phyloP scores from a whole-genome alignment of 2,113 vertebrate genomes.

The Osmerus eperlanus region DNA sequence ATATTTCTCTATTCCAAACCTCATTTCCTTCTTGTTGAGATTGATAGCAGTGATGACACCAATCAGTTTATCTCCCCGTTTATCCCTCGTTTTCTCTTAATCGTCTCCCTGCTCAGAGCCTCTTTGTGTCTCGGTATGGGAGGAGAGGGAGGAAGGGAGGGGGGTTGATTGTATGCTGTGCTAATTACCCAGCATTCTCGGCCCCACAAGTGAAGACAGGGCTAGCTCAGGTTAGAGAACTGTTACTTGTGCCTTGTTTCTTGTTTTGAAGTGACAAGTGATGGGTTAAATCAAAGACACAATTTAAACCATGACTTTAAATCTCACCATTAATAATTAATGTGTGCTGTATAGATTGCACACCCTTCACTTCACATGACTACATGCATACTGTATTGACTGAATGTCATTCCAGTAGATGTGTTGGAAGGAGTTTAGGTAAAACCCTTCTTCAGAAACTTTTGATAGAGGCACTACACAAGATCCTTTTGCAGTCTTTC shows the following conservation, averaged over 20 bases:
- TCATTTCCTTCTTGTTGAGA: conserved; percentile 78
- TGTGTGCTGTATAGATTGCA: no score
- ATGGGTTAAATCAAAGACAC: neutral
- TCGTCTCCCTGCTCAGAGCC: conserved; percentile 54
- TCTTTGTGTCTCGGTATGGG: conserved; percentile 58
- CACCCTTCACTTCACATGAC: no score
- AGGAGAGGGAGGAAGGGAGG: conserved; percentile 11
- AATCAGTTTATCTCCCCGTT: conserved; percentile 80
- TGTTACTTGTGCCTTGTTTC: no score
- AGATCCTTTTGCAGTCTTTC: no score
- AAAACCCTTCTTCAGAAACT: no score
- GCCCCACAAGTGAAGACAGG: conserved; percentile 52
- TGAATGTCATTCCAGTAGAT: no score
- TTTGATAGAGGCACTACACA: no score
- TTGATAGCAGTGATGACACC: conserved; percentile 80
- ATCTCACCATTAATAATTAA: no score
- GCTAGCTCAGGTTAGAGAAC: neutral
- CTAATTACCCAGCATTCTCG: conserved; percentile 67
- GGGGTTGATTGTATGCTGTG: conserved; percentile 66
- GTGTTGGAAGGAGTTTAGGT: no score
- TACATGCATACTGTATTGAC: no score
- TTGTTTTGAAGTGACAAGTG: no score
- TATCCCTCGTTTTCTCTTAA: conserved; percentile 80
- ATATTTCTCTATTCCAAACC: conserved; percentile 80
- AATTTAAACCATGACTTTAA: no score